Evolutionary conservation across 1,140 invertebrate genomes (phyloP).

Genomic region (Zaprionus inermis): DNA sequence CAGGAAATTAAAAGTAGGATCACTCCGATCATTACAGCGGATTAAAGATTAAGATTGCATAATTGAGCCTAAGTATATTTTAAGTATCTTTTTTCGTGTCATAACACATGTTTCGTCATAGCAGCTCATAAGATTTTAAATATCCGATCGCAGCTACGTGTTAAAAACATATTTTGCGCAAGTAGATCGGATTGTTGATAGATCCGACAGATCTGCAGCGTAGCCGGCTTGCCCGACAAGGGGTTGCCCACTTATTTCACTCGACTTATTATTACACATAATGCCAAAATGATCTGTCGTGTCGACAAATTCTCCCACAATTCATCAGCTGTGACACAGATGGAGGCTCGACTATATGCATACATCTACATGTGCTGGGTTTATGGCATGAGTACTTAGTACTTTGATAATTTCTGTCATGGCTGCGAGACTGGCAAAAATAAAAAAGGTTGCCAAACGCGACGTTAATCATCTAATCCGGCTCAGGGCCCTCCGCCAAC

Average conservation of each 20-base stretch:
- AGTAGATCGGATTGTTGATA: not conserved
- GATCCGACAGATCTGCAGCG: conserved; percentile 6
- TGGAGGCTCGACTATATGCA: not conserved
- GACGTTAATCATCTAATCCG: conserved; percentile 64
- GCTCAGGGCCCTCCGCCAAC: conserved; percentile 52
- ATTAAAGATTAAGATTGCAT: not conserved
- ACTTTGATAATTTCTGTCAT: conserved; percentile 31
- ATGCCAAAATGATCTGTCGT: conserved; percentile 30
- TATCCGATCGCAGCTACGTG: not conserved
- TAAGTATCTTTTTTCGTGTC: not conserved
- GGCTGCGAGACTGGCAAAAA: not conserved
- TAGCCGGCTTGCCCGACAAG: not conserved
- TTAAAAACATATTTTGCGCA: not conserved
- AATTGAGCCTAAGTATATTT: not conserved
- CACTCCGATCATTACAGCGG: not conserved
- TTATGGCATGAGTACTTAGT: conserved; percentile 29
- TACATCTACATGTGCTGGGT: too few relatives aligned
- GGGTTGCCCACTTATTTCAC: conserved; percentile 5
- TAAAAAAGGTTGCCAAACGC: conserved; percentile 50
- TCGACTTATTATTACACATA: conserved; percentile 21
- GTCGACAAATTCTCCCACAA: conserved; percentile 67
- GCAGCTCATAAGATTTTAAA: not conserved
- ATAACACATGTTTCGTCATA: not conserved
- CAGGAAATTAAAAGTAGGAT: too few relatives aligned
- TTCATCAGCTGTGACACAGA: conserved; percentile 43